phyloP scores from a whole-genome alignment of 2,888 invertebrate genomes.

The Cyclophora punctaria region DNA sequence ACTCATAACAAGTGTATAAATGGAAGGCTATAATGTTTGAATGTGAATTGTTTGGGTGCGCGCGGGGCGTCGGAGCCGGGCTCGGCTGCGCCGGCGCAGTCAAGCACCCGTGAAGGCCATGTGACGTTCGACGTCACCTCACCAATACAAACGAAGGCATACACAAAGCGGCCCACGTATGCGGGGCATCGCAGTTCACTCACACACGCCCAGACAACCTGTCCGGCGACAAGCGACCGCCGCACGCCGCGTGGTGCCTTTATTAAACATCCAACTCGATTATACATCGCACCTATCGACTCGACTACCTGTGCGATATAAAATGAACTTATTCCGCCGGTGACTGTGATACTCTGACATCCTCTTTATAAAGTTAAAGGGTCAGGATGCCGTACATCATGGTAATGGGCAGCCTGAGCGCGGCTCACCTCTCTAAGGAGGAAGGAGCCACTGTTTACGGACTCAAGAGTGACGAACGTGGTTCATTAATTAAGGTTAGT shows the following conservation, averaged over 20 bases:
- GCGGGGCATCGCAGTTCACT: conserved; percentile 42
- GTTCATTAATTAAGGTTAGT: conserved; percentile 40
- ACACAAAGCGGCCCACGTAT: conserved; percentile 27
- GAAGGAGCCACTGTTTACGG: conserved; percentile 68
- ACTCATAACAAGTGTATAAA: too few species aligned
- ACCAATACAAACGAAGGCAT: conserved; percentile 24
- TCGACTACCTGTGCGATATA: conserved; percentile 17
- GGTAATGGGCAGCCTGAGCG: conserved; percentile 66
- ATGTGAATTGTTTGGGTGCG: conserved; percentile 13
- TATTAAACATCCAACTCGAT: conserved; percentile 18
- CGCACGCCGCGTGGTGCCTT: conserved; percentile 31
- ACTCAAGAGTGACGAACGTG: conserved; percentile 63
- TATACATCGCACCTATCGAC: conserved; percentile 14
- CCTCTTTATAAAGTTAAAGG: background rate
- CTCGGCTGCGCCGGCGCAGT: conserved; percentile 35
- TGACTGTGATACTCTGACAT: conserved; percentile 22
- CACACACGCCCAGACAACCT: conserved; percentile 49
- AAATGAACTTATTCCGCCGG: conserved; percentile 39
- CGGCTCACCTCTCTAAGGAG: conserved; percentile 61
- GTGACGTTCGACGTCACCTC: conserved; percentile 44
- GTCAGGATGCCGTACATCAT: conserved; percentile 66
- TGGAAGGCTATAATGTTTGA: too few species aligned
- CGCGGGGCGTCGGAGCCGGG: conserved; percentile 12
- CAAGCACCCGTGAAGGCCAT: conserved; percentile 63
- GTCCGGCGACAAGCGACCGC: conserved; percentile 26